Evolutionary conservation across 2,888 invertebrate genomes (phyloP).

Genomic region (Meta bourneti): DNA sequence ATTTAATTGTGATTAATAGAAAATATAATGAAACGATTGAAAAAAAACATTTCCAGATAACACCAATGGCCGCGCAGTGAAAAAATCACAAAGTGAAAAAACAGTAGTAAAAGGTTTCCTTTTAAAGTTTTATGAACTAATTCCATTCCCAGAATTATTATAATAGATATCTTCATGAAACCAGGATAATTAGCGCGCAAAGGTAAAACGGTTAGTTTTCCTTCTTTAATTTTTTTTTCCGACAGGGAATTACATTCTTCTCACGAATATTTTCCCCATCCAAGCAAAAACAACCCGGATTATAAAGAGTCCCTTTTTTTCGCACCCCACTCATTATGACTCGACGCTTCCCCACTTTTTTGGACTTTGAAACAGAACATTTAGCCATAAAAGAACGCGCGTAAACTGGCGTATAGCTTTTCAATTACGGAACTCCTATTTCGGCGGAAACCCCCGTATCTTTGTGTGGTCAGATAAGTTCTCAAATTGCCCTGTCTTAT

Average conservation of each 20-base stretch:
- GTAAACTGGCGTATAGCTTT: constrained; percentile 65
- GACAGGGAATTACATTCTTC: background rate
- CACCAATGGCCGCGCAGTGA: background rate
- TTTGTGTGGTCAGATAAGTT: constrained; percentile 72
- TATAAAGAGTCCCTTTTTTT: constrained; percentile 36
- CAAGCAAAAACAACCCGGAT: constrained; percentile 52
- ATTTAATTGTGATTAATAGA: background rate
- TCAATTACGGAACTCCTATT: constrained; percentile 74
- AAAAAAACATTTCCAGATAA: background rate
- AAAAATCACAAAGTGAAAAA: background rate
- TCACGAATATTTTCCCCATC: constrained; percentile 24
- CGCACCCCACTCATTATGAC: background rate
- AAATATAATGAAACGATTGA: background rate
- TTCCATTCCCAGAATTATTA: constrained; percentile 18
- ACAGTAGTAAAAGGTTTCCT: background rate
- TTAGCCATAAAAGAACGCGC: constrained; percentile 57
- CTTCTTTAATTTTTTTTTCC: constrained; percentile 29
- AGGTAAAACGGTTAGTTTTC: constrained; percentile 64
- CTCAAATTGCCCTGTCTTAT: constrained; percentile 71
- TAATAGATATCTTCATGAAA: constrained; percentile 62
- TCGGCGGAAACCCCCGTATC: constrained; percentile 62
- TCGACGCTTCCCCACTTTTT: constrained; percentile 19
- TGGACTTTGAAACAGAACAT: constrained; percentile 41
- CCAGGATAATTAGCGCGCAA: constrained; percentile 56
- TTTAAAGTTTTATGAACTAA: constrained; percentile 23